Percentiles rank a stretch among this genome's conserved stretches.
Evolutionary conservation across 2,797 vertebrate genomes (phyloP).

Genomic region (Pristis pectinata): DNA sequence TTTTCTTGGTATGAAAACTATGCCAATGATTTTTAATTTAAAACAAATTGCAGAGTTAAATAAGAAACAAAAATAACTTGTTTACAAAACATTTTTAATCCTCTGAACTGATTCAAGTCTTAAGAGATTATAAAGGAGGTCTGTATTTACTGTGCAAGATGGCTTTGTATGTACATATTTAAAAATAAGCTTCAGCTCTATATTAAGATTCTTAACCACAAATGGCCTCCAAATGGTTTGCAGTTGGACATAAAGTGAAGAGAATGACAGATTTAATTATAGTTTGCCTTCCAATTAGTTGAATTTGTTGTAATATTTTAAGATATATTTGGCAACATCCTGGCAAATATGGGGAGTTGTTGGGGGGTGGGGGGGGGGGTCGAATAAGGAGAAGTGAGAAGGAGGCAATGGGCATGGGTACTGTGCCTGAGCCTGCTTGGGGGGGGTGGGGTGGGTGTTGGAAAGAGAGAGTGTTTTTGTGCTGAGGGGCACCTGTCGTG

Average conservation of each 20-base stretch:
- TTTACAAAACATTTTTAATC: not conserved
- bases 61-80: not conserved
- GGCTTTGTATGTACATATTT: not conserved
- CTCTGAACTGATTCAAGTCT: not conserved
- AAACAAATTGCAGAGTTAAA: not conserved
- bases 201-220: not conserved
- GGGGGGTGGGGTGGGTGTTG: no score
- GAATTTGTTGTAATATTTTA: not conserved
- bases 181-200: not conserved
- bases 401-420: no score
- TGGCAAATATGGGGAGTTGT: no score
- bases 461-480: no score
- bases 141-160: not conserved
- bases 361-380: no score
- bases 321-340: no score
- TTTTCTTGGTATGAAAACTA: not conserved
- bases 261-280: not conserved
- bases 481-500: no score
- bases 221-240: not conserved
- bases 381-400: no score
- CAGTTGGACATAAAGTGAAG: not conserved
- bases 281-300: no score
- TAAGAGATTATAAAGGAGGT: not conserved
- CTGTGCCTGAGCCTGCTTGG: no score
- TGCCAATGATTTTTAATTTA: not conserved